A percentile compares a stretch with the other conserved stretches of the same genome.
phyloP scores from a whole-genome alignment of 2,797 vertebrate species.

The Amniataba percoides region DNA sequence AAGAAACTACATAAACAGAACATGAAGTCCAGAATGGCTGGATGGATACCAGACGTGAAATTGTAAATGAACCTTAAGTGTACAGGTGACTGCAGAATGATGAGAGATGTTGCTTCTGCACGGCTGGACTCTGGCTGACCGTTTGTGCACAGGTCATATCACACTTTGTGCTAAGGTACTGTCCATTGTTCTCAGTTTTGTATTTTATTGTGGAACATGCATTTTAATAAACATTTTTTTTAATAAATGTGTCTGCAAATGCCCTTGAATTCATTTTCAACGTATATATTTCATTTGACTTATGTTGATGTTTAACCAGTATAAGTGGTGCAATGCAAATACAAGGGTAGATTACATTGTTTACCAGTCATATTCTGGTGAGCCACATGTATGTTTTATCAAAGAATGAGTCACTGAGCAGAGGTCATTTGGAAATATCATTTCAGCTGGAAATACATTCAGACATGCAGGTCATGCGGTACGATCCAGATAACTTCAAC shows the following conservation, averaged over 20 bases:
- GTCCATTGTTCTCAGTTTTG: slow-evolving; percentile 17
- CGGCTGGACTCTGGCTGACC: slow-evolving; percentile 59
- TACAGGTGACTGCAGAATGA: slow-evolving; percentile 82
- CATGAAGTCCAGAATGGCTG: slow-evolving; percentile 76
- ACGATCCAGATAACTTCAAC: slow-evolving; percentile 53
- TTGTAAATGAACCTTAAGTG: slow-evolving; percentile 84
- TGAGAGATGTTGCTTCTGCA: slow-evolving; percentile 72
- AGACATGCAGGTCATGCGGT: slow-evolving; percentile 51
- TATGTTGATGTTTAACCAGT: slow-evolving; percentile 37
- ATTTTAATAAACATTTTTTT: neutral
- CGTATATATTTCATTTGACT: slow-evolving; percentile 21
- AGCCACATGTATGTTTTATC: slow-evolving; percentile 54
- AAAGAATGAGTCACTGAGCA: slow-evolving; percentile 57
- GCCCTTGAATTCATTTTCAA: slow-evolving; percentile 29
- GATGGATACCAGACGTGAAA: slow-evolving; percentile 82
- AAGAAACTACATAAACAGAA: slow-evolving; percentile 85
- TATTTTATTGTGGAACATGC: slow-evolving; percentile 14
- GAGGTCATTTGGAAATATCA: slow-evolving; percentile 68
- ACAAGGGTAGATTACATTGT: slow-evolving; percentile 39
- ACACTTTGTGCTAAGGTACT: slow-evolving; percentile 36
- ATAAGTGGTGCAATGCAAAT: slow-evolving; percentile 26
- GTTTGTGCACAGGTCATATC: slow-evolving; percentile 61
- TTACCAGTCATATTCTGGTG: slow-evolving; percentile 49
- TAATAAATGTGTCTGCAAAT: neutral
- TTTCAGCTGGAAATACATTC: slow-evolving; percentile 58